phyloP scores from a whole-genome alignment of 2,113 vertebrate genomes.

The Cottus gobio region DNA sequence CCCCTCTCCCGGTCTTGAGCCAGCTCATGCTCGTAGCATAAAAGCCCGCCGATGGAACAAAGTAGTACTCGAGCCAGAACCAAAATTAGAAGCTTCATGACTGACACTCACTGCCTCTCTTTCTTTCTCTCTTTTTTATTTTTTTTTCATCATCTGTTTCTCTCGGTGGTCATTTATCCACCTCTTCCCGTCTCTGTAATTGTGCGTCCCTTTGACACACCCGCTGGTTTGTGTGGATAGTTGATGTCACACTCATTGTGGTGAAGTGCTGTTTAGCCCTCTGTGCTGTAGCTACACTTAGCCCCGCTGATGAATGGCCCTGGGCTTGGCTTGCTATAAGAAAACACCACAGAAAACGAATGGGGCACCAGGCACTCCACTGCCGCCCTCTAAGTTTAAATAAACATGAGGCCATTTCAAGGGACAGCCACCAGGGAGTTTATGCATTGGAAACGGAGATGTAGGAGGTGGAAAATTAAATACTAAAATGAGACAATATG shows the following conservation, averaged over 20 bases:
- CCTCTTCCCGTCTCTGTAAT: slow-evolving; percentile 75
- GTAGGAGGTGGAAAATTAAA: slow-evolving; percentile 12
- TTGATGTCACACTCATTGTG: slow-evolving; percentile 69
- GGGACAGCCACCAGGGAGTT: slow-evolving; percentile 49
- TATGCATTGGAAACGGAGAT: slow-evolving; percentile 40
- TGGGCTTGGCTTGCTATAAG: slow-evolving; percentile 50
- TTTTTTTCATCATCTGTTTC: neutral
- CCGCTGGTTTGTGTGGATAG: slow-evolving; percentile 75
- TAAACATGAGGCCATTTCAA: slow-evolving; percentile 78
- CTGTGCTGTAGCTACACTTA: slow-evolving; percentile 51
- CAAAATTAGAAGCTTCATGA: slow-evolving; percentile 72
- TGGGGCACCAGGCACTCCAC: slow-evolving; percentile 51
- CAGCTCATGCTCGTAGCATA: slow-evolving; percentile 47
- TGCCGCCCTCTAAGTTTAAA: slow-evolving; percentile 66
- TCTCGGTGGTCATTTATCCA: slow-evolving; percentile 41
- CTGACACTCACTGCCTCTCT: slow-evolving; percentile 39
- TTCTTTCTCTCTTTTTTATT: neutral
- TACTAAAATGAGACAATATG: slow-evolving; percentile 33
- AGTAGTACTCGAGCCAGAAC: slow-evolving; percentile 53
- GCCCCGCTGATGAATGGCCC: slow-evolving; percentile 68
- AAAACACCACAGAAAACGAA: slow-evolving; percentile 64
- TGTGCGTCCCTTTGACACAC: slow-evolving; percentile 78
- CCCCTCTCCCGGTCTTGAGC: slow-evolving; percentile 42
- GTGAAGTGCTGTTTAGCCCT: slow-evolving; percentile 61
- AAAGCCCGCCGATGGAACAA: slow-evolving; percentile 46